These are phyloP conservation scores for Sinotaia quadrata DNA, from an alignment of 2,888 invertebrate genomes.

Conservation along the genomic window DNA sequence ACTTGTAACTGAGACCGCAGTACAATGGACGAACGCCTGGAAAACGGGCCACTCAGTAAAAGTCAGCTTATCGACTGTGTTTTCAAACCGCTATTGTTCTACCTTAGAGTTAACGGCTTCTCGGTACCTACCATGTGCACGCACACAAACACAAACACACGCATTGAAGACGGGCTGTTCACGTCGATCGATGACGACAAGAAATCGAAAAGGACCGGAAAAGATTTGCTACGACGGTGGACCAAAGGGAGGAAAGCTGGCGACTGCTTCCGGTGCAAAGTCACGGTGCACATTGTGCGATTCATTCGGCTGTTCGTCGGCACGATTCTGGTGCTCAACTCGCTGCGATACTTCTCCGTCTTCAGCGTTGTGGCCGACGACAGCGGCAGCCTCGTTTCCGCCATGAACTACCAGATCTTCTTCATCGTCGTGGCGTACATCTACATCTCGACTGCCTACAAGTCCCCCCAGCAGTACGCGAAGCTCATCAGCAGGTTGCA, in stretches of 20 bases:
- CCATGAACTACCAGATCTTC: not conserved
- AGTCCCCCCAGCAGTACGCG: not conserved
- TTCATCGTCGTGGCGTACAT: not conserved
- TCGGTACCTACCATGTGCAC: not conserved
- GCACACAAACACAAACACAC: not conserved
- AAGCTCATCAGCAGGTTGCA: not conserved
- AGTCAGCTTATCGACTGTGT: not conserved
- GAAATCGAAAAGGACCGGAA: too few relatives aligned
- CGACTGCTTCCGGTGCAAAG: not conserved
- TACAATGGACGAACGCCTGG: not conserved
- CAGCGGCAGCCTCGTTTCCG: not conserved
- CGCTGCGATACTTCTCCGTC: slow-evolving; percentile 7
- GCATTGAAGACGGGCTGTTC: not conserved
- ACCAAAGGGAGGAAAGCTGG: too few relatives aligned
- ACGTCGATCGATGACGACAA: not conserved
- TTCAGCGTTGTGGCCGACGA: not conserved
- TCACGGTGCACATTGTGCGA: too few relatives aligned
- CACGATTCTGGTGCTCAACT: not conserved
- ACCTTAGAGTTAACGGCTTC: not conserved
- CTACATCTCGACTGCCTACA: not conserved
- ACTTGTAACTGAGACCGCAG: not conserved
- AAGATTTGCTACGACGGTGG: too few relatives aligned
- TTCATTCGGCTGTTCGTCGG: too few relatives aligned
- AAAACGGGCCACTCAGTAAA: not conserved
- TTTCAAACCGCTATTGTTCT: not conserved